These are phyloP conservation scores for Metacarcinus magister DNA, from an alignment of 2,888 invertebrate species.

Conservation along the genomic window DNA sequence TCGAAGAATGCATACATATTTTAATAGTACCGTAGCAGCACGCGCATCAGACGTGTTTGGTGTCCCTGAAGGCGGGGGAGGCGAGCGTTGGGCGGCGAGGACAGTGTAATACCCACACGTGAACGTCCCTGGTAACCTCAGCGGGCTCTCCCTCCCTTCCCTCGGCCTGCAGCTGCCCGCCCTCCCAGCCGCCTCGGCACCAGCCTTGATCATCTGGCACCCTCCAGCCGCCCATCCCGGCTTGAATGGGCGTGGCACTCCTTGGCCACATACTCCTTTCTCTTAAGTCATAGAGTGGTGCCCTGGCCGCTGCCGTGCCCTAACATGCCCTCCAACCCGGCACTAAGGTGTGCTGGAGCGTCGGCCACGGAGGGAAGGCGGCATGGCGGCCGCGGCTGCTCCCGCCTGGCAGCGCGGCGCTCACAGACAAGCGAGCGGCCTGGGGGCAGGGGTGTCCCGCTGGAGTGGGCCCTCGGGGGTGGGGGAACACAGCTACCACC, in stretches of 20 bases:
- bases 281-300: neutral
- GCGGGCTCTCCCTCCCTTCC: neutral
- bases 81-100: neutral
- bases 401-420: conserved; percentile 38
- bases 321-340: neutral
- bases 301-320: neutral
- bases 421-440: conserved; percentile 49
- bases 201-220: conserved; percentile 53
- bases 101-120: conserved; percentile 19
- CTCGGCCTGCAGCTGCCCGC: conserved; percentile 35
- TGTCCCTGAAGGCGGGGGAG: neutral
- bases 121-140: conserved; percentile 49
- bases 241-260: conserved; percentile 53
- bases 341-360: neutral
- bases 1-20: conserved; percentile 17
- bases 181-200: conserved; percentile 41
- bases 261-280: neutral
- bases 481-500: conserved; percentile 49
- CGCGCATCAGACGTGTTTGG: neutral
- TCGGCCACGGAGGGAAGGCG: neutral
- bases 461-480: neutral
- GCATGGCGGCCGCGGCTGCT: neutral
- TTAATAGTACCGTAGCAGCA: neutral
- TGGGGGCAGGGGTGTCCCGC: neutral
- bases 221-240: neutral